Base-by-base conservation (phyloP, 2,888 invertebrate genomes). In the Caenorhabditis afra region DNA sequence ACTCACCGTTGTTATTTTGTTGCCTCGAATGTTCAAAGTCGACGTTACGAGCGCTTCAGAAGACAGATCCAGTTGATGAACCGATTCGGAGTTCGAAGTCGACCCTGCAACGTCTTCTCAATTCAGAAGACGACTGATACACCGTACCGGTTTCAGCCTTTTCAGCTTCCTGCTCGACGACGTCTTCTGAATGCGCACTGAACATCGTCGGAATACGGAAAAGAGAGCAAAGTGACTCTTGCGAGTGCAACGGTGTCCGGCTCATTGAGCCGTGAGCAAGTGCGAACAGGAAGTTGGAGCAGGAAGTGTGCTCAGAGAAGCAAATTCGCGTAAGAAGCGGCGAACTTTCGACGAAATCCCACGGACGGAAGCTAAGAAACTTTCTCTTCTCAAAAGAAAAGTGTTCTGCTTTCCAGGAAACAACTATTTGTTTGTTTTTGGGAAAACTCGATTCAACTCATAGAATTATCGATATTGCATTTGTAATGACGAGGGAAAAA, bases 31-130 rank as follows among this genome's bases (percentile, higher is more conserved):
- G 50, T 70, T 77, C 50, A 77, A 49, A 23, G 66, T 75, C 18
- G 74, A 75, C 11, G 74, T 75, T 0, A 75, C 74, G 0, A 75
- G 41, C 8, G 65, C 66, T 59, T 65, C 61, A 55, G 65, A 65
- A 29, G 74, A 61, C 47, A 75, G 61, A 61, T 75, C 66, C n/a
- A 75, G 20, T n/a, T 75, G 74, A 29, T 75, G 65, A 44, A 75
- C 52, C 5, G 74, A 66, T 55, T 61, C 66, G 22, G 74, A 66
- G 39, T 52, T 53, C 3, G 71, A 23, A 18, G 55, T 49, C 3
- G 71, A 71, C 7, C 62, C 61, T 70, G 29, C 5, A 61, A 58
- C 35, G 12, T 16, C 12, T 49, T 35, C 14, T 14, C 22, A 5
- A 14, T 5, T 37, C 11, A 49, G 44, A 44, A 53, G 29, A 29